Conservation (phyloP, 37 sponge, comb jelly and placozoan genomes). For the Aphrocallistes beatrix region DNA sequence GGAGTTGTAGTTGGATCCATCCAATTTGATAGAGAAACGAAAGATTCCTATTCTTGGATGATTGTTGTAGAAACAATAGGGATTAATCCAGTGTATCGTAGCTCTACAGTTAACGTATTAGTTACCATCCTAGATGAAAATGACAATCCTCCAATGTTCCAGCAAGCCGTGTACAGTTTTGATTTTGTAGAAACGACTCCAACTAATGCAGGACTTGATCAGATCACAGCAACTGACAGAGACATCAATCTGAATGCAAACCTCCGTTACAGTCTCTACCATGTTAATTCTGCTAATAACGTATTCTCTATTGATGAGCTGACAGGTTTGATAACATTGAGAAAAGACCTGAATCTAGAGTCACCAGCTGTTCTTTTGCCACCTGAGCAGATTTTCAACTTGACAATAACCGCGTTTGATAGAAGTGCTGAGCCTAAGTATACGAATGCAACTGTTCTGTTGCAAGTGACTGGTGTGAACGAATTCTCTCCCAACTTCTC, state of each 20-base stretch:
- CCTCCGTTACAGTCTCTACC: neutral
- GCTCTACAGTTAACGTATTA: neutral
- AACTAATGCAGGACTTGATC: neutral
- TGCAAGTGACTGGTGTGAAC: neutral
- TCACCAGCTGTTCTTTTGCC: neutral
- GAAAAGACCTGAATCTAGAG: neutral
- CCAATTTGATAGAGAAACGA: slow-evolving; percentile 12
- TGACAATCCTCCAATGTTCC: slow-evolving; percentile 17
- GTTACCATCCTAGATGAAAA: slow-evolving; percentile 20
- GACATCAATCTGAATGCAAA: slow-evolving; percentile 11
- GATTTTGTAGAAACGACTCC: neutral
- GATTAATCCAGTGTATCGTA: neutral
- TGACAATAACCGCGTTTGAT: slow-evolving; percentile 16
- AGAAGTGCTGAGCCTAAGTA: neutral
- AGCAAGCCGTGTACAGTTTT: neutral
- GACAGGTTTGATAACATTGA: neutral
- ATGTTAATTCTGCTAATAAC: neutral
- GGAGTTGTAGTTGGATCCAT: neutral
- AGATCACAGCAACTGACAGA: slow-evolving; percentile 5
- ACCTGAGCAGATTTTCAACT: neutral
- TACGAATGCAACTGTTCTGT: neutral
- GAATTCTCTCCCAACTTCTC: neutral
- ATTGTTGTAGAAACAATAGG: neutral
- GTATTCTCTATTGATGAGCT: neutral
- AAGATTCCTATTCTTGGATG: neutral